Conservation (phyloP, 2,113 vertebrate species). For the Camelus dromedarius region DNA sequence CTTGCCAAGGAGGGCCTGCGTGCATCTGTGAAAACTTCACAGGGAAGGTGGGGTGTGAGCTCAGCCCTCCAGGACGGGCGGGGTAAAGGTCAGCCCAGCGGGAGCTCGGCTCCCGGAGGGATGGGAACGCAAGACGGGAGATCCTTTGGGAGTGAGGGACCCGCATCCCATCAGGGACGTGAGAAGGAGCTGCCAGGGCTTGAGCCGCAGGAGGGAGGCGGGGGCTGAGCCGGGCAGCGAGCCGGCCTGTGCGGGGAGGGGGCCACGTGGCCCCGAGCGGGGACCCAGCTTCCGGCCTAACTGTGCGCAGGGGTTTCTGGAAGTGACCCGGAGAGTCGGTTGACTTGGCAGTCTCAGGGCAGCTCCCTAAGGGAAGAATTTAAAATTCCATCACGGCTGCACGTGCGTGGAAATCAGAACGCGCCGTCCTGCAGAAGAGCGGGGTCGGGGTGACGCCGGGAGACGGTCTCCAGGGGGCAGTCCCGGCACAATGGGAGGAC, state of each 20-base stretch:
- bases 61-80: neutral
- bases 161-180: accelerated
- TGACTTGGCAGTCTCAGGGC: neutral
- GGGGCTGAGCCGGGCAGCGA: too few species aligned
- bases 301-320: neutral
- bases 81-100: neutral
- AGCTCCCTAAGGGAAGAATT: neutral
- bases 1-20: too few species aligned
- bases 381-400: neutral
- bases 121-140: too few species aligned
- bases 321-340: neutral
- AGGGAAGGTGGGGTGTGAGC: neutral
- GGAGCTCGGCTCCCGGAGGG: neutral
- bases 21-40: neutral
- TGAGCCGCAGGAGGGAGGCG: neutral
- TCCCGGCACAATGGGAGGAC: neutral
- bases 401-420: neutral
- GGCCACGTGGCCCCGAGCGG: neutral
- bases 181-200: neutral
- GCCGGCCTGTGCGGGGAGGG: neutral
- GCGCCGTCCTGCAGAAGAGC: neutral
- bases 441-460: neutral
- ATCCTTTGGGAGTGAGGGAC: too few species aligned
- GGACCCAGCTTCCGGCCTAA: too few species aligned
- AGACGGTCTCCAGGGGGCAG: neutral